Evolutionary conservation across 1,140 invertebrate genomes (phyloP).

Genomic region (Drepana arcuata): DNA sequence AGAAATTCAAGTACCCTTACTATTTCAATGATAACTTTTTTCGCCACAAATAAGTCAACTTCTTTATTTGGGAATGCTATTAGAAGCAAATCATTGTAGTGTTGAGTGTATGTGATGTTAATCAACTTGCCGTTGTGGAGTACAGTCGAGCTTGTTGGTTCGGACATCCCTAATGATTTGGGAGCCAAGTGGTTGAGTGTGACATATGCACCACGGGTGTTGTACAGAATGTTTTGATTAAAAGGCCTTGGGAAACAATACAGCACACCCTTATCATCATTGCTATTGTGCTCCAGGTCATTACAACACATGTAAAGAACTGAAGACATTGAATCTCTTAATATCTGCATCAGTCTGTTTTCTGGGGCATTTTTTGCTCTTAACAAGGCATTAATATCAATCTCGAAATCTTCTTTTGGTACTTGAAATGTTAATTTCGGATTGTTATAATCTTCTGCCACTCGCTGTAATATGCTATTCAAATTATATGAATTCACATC

Average conservation of each 20-base stretch:
- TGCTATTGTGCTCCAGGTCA: slow-evolving; percentile 73
- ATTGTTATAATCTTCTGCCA: slow-evolving; percentile 62
- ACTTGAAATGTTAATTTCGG: slow-evolving; percentile 50
- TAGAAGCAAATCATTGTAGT: slow-evolving; percentile 72
- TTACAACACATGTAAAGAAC: slow-evolving; percentile 76
- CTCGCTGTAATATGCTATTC: slow-evolving; percentile 73
- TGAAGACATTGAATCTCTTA: slow-evolving; percentile 74
- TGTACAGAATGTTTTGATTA: slow-evolving; percentile 74
- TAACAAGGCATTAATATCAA: slow-evolving; percentile 49
- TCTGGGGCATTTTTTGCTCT: slow-evolving; percentile 66
- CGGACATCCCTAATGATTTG: slow-evolving; percentile 72
- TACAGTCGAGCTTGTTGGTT: slow-evolving; percentile 73
- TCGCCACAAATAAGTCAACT: slow-evolving; percentile 47
- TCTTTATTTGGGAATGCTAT: slow-evolving; percentile 63
- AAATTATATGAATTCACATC: slow-evolving; percentile 73
- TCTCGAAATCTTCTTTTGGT: slow-evolving; percentile 25
- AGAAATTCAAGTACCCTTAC: slow-evolving; percentile 55
- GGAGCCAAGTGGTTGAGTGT: slow-evolving; percentile 79
- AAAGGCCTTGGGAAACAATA: slow-evolving; percentile 78
- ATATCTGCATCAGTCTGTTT: slow-evolving; percentile 65
- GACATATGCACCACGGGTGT: slow-evolving; percentile 77
- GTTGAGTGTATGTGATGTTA: slow-evolving; percentile 73
- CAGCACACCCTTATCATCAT: slow-evolving; percentile 76
- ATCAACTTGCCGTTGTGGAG: slow-evolving; percentile 67
- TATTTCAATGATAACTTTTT: slow-evolving; percentile 60